phyloP scores from a whole-genome alignment of 2,797 vertebrate species.

The Neostethus bicornis region DNA sequence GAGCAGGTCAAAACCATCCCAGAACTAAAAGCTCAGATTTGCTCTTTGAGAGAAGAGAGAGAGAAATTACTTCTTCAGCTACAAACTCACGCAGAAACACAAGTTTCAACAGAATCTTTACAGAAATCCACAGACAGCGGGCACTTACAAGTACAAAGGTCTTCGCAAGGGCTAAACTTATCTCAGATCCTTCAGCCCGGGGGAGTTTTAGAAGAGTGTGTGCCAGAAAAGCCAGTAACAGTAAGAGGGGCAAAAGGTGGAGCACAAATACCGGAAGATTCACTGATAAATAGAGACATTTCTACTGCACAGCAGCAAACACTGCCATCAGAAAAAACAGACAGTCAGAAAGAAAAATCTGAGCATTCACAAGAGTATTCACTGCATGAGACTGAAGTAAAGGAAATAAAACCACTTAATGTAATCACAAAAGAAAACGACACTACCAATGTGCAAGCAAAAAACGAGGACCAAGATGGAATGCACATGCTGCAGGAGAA shows the following conservation, averaged over 20 bases:
- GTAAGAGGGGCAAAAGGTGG: constrained; percentile 30
- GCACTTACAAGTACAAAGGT: constrained; percentile 44
- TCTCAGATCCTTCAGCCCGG: constrained; percentile 40
- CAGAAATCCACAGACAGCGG: constrained; percentile 6
- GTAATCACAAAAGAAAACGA: constrained; percentile 43
- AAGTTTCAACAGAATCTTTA: constrained; percentile 37
- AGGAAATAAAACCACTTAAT: constrained; percentile 43
- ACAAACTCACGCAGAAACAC: constrained; percentile 67
- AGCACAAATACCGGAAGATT: constrained; percentile 28
- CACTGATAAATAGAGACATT: constrained; percentile 32
- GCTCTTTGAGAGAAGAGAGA: constrained; percentile 73
- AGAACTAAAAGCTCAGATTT: constrained; percentile 78
- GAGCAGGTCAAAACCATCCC: constrained; percentile 80
- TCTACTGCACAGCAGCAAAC: constrained; percentile 36
- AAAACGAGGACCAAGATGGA: constrained; percentile 21
- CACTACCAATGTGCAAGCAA: constrained; percentile 25
- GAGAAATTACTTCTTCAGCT: constrained; percentile 66
- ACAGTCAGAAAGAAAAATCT: constrained; percentile 52
- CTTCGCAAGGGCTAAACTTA: constrained; percentile 55
- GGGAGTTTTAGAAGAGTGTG: constrained; percentile 34
- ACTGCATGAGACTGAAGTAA: constrained; percentile 41
- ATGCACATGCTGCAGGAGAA: constrained; percentile 80
- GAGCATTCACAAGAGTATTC: constrained; percentile 44
- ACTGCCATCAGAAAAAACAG: constrained; percentile 48
- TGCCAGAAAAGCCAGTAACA: constrained; percentile 33